phyloP scores from a whole-genome alignment of 1,140 invertebrate species.

The Achroia grisella region DNA sequence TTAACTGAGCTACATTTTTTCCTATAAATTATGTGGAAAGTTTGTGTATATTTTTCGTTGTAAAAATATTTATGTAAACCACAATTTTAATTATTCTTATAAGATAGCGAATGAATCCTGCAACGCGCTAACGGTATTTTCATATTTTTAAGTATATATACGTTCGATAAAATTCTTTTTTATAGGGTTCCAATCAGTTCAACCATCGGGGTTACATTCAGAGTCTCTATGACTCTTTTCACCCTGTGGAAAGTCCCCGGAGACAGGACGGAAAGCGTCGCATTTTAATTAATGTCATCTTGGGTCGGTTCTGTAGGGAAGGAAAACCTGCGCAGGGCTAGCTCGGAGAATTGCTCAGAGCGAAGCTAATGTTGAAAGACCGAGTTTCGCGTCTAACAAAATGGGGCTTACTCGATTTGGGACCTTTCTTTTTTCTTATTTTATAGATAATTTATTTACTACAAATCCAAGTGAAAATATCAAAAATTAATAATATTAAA shows the following conservation, averaged over 20 bases:
- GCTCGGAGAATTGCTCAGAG: slow-evolving; percentile 60
- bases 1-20: no score
- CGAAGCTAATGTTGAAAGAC: slow-evolving; percentile 53
- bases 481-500: no score
- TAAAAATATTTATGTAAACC: no score
- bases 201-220: slow-evolving; percentile 55
- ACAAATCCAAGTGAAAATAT: no score
- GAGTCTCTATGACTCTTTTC: slow-evolving; percentile 36
- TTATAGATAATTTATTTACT: not conserved
- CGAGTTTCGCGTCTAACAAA: slow-evolving; percentile 41
- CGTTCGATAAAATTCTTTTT: not conserved
- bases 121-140: slow-evolving; percentile 37
- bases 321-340: slow-evolving; percentile 36
- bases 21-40: no score
- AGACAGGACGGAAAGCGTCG: slow-evolving; percentile 62
- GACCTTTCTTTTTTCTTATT: slow-evolving; percentile 28
- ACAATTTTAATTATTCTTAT: no score
- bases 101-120: slow-evolving; percentile 14
- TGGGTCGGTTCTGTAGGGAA: slow-evolving; percentile 44
- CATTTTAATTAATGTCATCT: slow-evolving; percentile 37
- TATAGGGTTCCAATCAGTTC: slow-evolving; percentile 47
- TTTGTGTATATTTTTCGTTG: no score
- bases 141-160: slow-evolving; percentile 25
- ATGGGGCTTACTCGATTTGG: slow-evolving; percentile 67
- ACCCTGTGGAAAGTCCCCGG: slow-evolving; percentile 71